These are phyloP conservation scores for Tachysurus fulvidraco DNA, from an alignment of 2,113 vertebrate species.

Conservation along the genomic window DNA sequence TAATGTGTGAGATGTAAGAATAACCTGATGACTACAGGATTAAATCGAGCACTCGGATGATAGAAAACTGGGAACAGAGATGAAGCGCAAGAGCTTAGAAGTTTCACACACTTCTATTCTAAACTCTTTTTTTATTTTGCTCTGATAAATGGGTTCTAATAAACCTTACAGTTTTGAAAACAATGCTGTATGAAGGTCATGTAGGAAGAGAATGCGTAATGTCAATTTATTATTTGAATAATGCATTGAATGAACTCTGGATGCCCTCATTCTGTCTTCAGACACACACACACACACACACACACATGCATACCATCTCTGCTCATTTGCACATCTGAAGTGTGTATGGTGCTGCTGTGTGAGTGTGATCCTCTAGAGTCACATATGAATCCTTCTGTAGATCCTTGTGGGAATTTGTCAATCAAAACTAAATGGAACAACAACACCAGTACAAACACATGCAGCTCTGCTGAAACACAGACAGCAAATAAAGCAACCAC, in stretches of 20 bases:
- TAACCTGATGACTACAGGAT: not conserved
- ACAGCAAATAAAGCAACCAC: not conserved
- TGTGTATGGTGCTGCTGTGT: not conserved
- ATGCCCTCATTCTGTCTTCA: not conserved
- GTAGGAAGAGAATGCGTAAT: too few relatives aligned
- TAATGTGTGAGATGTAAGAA: not conserved
- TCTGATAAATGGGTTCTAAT: not conserved
- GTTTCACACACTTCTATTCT: not conserved
- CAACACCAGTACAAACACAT: conserved; percentile 7
- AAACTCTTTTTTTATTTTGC: not conserved
- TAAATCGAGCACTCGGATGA: not conserved
- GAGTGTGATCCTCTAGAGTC: not conserved
- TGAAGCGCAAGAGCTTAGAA: not conserved
- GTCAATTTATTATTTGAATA: not conserved
- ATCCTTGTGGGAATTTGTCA: conserved; percentile 17
- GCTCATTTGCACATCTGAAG: conserved; percentile 37
- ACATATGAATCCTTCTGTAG: not conserved
- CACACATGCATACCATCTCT: conserved; percentile 5
- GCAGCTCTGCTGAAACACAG: conserved; percentile 2
- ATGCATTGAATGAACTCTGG: not conserved
- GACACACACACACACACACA: not conserved
- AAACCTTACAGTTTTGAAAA: not conserved
- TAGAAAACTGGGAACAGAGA: not conserved
- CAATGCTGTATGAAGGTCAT: too few relatives aligned
- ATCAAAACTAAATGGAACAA: conserved; percentile 1